phyloP scores from a whole-genome alignment of 2,888 invertebrate species.

The Conchocele bisecta region DNA sequence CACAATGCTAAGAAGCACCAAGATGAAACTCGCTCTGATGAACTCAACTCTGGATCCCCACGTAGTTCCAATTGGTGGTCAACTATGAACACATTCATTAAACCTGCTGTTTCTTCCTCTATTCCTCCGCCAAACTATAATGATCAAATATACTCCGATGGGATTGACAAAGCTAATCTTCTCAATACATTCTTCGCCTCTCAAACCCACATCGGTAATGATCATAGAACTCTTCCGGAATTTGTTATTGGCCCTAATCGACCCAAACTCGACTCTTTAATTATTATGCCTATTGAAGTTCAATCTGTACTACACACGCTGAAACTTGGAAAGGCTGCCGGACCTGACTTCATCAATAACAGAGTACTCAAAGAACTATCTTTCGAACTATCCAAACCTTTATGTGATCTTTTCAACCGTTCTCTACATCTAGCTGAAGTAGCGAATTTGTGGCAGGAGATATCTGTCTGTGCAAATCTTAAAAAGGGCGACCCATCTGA shows the following conservation, averaged over 20 bases:
- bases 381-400: slow-evolving; percentile 7
- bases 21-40: neutral
- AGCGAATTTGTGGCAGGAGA: slow-evolving; percentile 14
- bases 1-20: neutral
- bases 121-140: slow-evolving; percentile 1
- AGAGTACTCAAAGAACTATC: slow-evolving; percentile 5
- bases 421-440: slow-evolving; percentile 1
- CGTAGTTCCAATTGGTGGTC: neutral
- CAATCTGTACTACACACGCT: neutral
- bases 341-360: too few species aligned
- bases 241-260: neutral
- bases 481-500: slow-evolving; percentile 11
- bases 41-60: neutral
- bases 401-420: slow-evolving; percentile 22
- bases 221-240: neutral
- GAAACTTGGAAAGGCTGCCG: slow-evolving; percentile 12
- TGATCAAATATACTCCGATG: neutral
- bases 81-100: neutral
- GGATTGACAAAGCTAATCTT: neutral
- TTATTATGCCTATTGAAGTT: neutral
- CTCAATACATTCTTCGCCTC: neutral
- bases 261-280: neutral
- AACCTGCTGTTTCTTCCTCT: neutral
- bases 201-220: neutral
- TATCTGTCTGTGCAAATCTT: slow-evolving; percentile 10